Conservation (phyloP, 2,888 invertebrate genomes). For the Meganola albula region DNA sequence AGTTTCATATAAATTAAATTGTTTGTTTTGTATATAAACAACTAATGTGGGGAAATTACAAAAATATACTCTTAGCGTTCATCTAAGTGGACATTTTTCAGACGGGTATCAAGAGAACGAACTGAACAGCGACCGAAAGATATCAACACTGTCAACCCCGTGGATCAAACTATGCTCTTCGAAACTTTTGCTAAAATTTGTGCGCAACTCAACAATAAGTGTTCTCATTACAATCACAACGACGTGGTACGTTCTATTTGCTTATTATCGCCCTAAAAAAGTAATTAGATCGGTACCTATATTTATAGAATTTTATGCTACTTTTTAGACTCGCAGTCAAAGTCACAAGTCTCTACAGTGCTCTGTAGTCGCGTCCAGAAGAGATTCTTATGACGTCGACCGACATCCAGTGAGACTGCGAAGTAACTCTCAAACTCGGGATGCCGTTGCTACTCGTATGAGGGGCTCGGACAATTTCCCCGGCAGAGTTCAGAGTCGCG, state of each 20-base stretch:
- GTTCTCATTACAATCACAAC: neutral
- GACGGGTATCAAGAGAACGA: no score
- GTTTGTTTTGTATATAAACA: no score
- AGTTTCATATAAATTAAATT: no score
- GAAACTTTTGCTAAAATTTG: constrained; percentile 65
- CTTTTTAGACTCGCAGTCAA: constrained; percentile 48
- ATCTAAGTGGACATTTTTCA: no score
- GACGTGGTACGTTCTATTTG: constrained; percentile 27
- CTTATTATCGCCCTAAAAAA: neutral
- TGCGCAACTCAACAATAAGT: constrained; percentile 47
- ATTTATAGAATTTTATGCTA: neutral
- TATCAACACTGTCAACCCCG: no score
- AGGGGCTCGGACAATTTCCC: constrained; percentile 49
- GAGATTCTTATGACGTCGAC: constrained; percentile 36
- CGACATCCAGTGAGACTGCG: constrained; percentile 37
- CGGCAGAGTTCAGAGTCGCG: constrained; percentile 32
- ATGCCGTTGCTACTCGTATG: constrained; percentile 35
- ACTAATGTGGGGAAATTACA: no score
- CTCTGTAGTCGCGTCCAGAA: constrained; percentile 41
- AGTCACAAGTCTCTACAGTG: constrained; percentile 69
- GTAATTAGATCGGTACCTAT: neutral
- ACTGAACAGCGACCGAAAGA: no score
- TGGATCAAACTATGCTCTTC: constrained; percentile 48
- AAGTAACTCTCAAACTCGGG: constrained; percentile 39
- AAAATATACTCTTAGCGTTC: no score